Base-by-base conservation (phyloP, 2,113 vertebrate genomes). In the Oceanodroma tethys region DNA sequence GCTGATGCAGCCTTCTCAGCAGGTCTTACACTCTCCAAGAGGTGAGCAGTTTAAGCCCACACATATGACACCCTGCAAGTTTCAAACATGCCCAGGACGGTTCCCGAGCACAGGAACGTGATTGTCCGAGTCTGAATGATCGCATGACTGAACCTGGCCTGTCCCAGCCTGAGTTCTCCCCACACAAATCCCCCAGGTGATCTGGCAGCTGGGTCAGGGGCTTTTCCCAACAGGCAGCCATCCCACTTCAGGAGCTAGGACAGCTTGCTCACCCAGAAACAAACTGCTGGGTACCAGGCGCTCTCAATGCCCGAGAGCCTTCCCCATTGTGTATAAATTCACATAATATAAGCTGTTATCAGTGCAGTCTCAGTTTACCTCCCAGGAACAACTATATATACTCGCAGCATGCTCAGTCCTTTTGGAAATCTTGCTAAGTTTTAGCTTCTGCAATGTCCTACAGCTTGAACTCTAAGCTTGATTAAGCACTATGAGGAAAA, bases 41-140 rank as follows among this genome's bases (percentile, higher is more conserved):
- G 32, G 30, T 6, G 20, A 53, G 25, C 17, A 15, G 21, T 42
- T 74, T 45, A 84, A 90, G 16, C 29, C 50, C 40, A 11, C 7
- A 23, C 7, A 19, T 9, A 18, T 0, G 14, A 43, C 36, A 91
- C 27, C 29, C 40, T 68, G 48, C 34, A 73, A 86, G 63, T 56
- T 34, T 43, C 40, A 23, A 50, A 65, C 27, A 10, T 7, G 34
- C 13, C 67, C 36, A 38, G 45, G 50, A 34, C 0, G 1, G 29
- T 17, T 85, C 56, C 65, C 2, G 9, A 92, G n/a, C 8, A 10
- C 7, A 36, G 38, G 32, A 81, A 80, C 0, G 0, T 3, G n/a
- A 18, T 20, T 22, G 27, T 21, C 70, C 10, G 65, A 70, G 11
- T 40, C 53, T n/a, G 36, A 83, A 38, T 0, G 0, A 43, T 3